phyloP scores from a whole-genome alignment of 2,113 vertebrate genomes.

The Chaenocephalus aceratus region DNA sequence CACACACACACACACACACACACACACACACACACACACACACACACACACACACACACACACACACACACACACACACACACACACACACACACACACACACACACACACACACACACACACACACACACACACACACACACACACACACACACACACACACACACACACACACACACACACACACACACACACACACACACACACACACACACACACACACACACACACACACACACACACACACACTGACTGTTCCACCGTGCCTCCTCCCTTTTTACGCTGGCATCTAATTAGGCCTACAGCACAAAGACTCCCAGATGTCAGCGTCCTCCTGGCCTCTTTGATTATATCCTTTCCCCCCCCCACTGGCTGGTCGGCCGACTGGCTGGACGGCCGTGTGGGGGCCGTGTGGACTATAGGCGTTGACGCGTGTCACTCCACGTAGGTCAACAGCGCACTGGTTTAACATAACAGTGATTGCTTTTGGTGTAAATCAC shows the following conservation, averaged over 20 bases:
- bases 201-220: no score
- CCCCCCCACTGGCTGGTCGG: conserved; percentile 54
- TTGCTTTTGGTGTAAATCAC: conserved; percentile 77
- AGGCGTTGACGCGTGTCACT: conserved; percentile 68
- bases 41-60: neutral
- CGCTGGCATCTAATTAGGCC: conserved; percentile 80
- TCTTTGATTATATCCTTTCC: conserved; percentile 78
- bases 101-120: neutral
- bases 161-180: neutral
- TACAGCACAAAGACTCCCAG: conserved; percentile 81
- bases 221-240: no score
- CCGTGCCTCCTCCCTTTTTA: conserved; percentile 56
- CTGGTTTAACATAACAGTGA: conserved; percentile 68
- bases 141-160: neutral
- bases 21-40: neutral
- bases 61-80: neutral
- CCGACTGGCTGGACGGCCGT: conserved; percentile 34
- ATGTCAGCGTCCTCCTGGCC: conserved; percentile 79
- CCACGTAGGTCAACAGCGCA: conserved; percentile 55
- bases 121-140: neutral
- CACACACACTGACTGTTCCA: conserved; percentile 22
- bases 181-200: no score
- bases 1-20: no score
- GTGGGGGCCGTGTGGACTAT: conserved; percentile 23
- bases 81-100: neutral